A percentile compares a stretch with the other conserved stretches of the same genome.
Conservation (phyloP, 1,140 invertebrate genomes). For the Gyrodactylus bullatarudis region DNA sequence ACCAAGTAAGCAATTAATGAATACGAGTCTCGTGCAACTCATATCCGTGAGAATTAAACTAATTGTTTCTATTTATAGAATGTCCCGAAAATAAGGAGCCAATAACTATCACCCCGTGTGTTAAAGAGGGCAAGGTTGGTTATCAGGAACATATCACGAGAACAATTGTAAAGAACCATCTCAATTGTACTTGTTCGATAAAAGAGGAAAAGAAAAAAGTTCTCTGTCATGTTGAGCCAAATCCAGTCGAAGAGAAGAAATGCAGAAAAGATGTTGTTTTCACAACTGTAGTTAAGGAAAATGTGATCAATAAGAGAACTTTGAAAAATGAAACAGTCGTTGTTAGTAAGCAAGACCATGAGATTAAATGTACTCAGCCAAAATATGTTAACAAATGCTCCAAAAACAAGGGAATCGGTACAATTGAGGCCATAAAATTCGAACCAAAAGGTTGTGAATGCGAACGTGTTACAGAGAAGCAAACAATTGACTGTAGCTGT, state of each 20-base stretch:
- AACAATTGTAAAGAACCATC: background rate
- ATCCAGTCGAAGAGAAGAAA: background rate
- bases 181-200: background rate
- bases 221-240: background rate
- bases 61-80: background rate
- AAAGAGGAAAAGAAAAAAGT: background rate
- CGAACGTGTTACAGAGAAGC: background rate
- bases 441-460: background rate
- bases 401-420: background rate
- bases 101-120: background rate
- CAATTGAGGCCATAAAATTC: background rate
- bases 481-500: background rate
- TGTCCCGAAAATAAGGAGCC: background rate
- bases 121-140: background rate
- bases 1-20: background rate
- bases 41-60: too few species aligned
- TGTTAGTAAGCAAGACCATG: background rate
- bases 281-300: background rate
- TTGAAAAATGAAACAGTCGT: background rate
- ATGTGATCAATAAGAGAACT: background rate
- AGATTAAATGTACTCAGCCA: background rate
- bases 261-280: background rate
- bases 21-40: too few species aligned
- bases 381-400: background rate
- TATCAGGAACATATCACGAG: background rate